Conservation (phyloP, 2,113 vertebrate genomes). For the Tenebrosternarchus preto region DNA sequence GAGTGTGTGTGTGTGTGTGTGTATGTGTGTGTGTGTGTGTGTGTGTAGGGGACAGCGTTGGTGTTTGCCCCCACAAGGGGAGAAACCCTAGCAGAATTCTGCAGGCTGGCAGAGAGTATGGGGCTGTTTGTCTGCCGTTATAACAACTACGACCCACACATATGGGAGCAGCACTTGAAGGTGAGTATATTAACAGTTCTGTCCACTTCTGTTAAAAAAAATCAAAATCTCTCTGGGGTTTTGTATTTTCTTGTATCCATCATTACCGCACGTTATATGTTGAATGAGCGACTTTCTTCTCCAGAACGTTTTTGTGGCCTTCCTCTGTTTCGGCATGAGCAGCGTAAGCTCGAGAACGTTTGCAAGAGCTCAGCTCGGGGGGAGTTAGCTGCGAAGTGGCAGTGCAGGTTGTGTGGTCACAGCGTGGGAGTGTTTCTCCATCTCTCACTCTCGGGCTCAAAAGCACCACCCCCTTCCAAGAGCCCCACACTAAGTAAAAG, state of each 20-base stretch:
- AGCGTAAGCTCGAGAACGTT: too few relatives aligned
- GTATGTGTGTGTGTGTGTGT: constrained; percentile 28
- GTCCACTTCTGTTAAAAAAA: not conserved
- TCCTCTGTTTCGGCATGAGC: too few relatives aligned
- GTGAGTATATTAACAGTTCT: constrained; percentile 71
- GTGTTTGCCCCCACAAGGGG: constrained; percentile 92
- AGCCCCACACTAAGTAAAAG: constrained; percentile 5
- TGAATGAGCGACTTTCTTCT: too few relatives aligned
- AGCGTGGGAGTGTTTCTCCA: too few relatives aligned
- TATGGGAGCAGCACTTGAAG: constrained; percentile 94
- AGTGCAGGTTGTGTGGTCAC: too few relatives aligned
- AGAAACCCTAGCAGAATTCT: constrained; percentile 90
- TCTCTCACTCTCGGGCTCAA: not conserved
- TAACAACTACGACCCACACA: constrained; percentile 93
- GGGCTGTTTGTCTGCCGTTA: constrained; percentile 87
- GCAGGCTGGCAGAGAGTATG: constrained; percentile 86
- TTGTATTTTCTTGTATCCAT: too few relatives aligned
- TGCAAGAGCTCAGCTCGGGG: too few relatives aligned
- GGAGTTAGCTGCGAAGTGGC: too few relatives aligned
- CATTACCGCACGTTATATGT: too few relatives aligned
- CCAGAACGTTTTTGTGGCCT: too few relatives aligned
- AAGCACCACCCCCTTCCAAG: not conserved
- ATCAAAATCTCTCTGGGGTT: too few relatives aligned
- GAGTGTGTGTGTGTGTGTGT: not conserved
- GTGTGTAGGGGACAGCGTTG: constrained; percentile 84